Evolutionary conservation across 2,888 invertebrate genomes (phyloP), one percentile per base, ranked within the genome.

Genomic region (Torymus texanus): DNA sequence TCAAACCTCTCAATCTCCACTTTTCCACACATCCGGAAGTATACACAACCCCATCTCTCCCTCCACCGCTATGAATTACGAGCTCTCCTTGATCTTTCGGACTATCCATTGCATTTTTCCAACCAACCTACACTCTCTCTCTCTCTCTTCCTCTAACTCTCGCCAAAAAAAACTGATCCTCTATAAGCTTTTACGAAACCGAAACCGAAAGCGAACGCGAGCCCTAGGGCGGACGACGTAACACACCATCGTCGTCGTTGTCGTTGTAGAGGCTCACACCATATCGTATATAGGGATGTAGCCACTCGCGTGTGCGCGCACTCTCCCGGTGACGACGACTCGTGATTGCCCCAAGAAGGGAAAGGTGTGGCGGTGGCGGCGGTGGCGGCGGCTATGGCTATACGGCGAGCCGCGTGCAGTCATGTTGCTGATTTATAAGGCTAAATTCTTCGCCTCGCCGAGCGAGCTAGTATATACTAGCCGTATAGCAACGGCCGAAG

Each of bases 291-390:
- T 59, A 59, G 14, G 61, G 51, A 14, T 51, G 51, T 62, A 8
- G 71, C 4, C 24, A 18, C 41, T 8, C n/a, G 16, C 10, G n/a
- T 4, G 53, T 59, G 24, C 24, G 14, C 13, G 62, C 71, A 63
- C 41, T 41, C 41, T 2, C 80, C 58, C 74, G 82, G 24, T 78
- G 82, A 88, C 88, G 89, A 90, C 89, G 88, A 89, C 87, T 90
- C 90, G 90, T 90, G 90, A 90, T 90, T 90, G 90, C 90, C 90
- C 87, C 87, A 89, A 90, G 90, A 90, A 89, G 90, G 90, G 90
- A 90, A 90, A 90, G 90, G 90, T 90, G 90, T 89, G 90, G 89
- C 89, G 84, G 84, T 84, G 21, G 21, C 84, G 77, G 80, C 80
- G 74, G 84, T 2, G n/a, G n/a, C 84, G 85, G 84, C 85, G 81